These are phyloP conservation scores for Palythoa heliodiscus DNA, from an alignment of 92 coral and sea anemone species.

Conservation along the genomic window DNA sequence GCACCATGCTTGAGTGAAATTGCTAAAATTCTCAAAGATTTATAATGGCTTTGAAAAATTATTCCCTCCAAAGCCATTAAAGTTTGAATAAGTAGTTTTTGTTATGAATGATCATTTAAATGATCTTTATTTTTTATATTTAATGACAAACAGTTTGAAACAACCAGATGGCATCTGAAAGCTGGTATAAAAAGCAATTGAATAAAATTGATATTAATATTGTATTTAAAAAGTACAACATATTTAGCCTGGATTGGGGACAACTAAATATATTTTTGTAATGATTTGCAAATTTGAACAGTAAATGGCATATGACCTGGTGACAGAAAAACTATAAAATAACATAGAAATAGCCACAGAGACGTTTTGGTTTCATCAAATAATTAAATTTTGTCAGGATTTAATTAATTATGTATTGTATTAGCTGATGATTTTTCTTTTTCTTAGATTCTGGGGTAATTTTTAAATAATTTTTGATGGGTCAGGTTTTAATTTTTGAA, in stretches of 20 bases:
- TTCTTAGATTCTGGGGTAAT: too few relatives aligned
- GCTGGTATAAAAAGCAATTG: background rate
- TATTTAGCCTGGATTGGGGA: background rate
- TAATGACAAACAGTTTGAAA: background rate
- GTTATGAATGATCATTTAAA: background rate
- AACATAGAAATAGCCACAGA: background rate
- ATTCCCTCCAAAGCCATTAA: background rate
- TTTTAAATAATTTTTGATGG: too few relatives aligned
- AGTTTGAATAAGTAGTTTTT: background rate
- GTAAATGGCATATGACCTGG: background rate
- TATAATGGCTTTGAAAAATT: background rate
- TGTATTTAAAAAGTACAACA: background rate
- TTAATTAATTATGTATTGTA: too few relatives aligned
- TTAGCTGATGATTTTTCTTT: too few relatives aligned
- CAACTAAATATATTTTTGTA: background rate
- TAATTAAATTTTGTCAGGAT: too few relatives aligned
- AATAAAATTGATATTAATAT: background rate
- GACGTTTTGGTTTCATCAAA: too few relatives aligned
- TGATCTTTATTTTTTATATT: background rate
- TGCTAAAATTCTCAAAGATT: conserved; percentile 30
- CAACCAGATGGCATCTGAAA: background rate
- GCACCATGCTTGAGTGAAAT: conserved; percentile 69
- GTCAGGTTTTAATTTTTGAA: too few relatives aligned
- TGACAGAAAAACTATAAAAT: background rate
- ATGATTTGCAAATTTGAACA: background rate